Evolutionary conservation across 2,797 vertebrate genomes (phyloP), one percentile per base, ranked within the genome.

Genomic region (Eupleurogrammus muticus): DNA sequence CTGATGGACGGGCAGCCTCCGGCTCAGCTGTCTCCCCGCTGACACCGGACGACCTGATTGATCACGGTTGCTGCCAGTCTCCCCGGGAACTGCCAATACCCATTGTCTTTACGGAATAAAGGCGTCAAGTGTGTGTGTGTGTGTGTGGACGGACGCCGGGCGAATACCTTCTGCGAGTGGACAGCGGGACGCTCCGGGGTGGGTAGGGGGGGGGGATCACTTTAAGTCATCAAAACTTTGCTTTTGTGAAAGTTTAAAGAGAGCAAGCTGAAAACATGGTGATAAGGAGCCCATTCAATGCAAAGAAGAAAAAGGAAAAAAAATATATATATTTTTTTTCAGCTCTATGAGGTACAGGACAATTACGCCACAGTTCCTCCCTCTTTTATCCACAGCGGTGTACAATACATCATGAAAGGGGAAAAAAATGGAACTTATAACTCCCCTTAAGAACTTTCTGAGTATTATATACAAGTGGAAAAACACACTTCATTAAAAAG

Each of bases 51-150:
- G 90, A 91, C 87, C 83, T 70, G 85, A 93, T 89, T 84, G 91
- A 94, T 93, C 90, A 91, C 81, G 61, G 66, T 77, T 70, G 59
- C 90, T 90, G 92, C 84, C 92, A 89, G 81, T 92, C 92, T 89
- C 75, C 80, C 84, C 40, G 67, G 85, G 65, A 89, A 72, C 89
- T 90, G 91, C 88, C 90, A 79, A 92, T 93, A 93, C 77, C 66
- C 64, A 65, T n/a, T 46, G 78, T 66, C 80, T 48, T 77, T 79
- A 87, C 81, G 89, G 84, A 92, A 93, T 91, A 86, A 92, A 92
- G 88, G 75, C 87, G 81, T 92, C 88, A 87, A 84, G 68, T 46
- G 63, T 54, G 68, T 40, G 58, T 84, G 83, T 74, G 68, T 46
- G 63, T 54, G 68, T 40, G 58, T 84, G 83, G 73, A 69, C 73